Percentiles rank a stretch among this genome's conserved stretches.
Evolutionary conservation across 2,888 invertebrate species (phyloP).

Genomic region (Cynaeus angustus): DNA sequence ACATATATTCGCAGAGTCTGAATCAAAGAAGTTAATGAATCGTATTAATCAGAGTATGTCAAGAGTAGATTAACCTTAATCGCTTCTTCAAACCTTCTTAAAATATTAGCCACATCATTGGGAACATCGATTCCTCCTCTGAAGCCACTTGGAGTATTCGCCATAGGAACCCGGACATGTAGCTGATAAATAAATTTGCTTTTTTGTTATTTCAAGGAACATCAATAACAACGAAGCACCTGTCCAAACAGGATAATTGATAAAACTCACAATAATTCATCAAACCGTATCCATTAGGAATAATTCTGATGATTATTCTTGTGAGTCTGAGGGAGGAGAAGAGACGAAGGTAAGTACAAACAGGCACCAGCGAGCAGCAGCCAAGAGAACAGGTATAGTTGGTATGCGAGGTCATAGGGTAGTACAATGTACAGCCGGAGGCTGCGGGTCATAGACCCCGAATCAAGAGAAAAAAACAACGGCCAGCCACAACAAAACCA

Average conservation of each 20-base stretch:
- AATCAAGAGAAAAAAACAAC: conserved; percentile 56
- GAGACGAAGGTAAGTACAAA: conserved; percentile 42
- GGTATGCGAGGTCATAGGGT: conserved; percentile 72
- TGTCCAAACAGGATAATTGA: conserved; percentile 26
- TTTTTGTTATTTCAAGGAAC: too few relatives aligned
- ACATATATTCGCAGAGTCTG: too few relatives aligned
- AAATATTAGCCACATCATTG: too few relatives aligned
- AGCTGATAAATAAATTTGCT: too few relatives aligned
- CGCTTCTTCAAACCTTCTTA: too few relatives aligned
- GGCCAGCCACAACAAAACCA: conserved; percentile 54
- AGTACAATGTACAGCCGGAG: conserved; percentile 69
- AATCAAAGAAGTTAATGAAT: too few relatives aligned
- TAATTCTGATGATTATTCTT: conserved; percentile 51
- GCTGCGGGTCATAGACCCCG: conserved; percentile 69
- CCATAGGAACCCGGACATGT: too few relatives aligned
- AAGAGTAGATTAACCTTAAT: too few relatives aligned
- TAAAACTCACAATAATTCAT: conserved; percentile 17
- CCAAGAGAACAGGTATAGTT: conserved; percentile 66
- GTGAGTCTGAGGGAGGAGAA: conserved; percentile 15
- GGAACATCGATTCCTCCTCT: too few relatives aligned
- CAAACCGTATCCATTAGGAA: conserved; percentile 56
- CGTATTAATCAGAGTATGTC: too few relatives aligned
- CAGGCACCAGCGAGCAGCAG: conserved; percentile 54
- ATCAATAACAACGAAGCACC: conserved; percentile 12
- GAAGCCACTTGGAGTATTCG: too few relatives aligned